Base-by-base conservation (phyloP, 2,888 invertebrate species). In the Tinea trinotella region DNA sequence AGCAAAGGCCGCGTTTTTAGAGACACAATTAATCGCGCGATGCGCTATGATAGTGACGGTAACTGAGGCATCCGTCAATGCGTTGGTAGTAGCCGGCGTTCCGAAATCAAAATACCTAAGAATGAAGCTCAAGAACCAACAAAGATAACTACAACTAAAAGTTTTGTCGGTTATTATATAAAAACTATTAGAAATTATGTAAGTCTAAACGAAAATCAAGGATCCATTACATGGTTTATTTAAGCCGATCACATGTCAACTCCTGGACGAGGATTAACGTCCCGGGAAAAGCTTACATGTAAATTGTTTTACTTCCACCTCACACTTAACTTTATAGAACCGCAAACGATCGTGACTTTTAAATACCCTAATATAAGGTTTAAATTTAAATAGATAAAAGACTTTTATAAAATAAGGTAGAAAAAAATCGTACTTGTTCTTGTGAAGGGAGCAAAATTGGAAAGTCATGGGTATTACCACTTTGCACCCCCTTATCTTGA, bases 281-380 rank as follows among this genome's bases (percentile, higher is more conserved):
- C n/a, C 17, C 46, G 46, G 19, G 46, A 46, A 40, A 46, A 46
- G 46, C 46, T 19, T 46, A 46, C 18, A 46, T 46, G 46, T 46
- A 46, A 46, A 46, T 46, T 3, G 46, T 46, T 46, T 46, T 46
- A 19, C 46, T 19, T 40, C n/a, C 7, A n/a, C 15, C 46, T 9
- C 12, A 3, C 46, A 46, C 19, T 19, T n/a, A 15, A 17, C n/a
- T 46, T 46, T 46, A 46, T 17, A 46, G 9, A 15, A n/a, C n/a
- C 2, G 13, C 40, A 40, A 40, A 40, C 7, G 40, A 30, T 10
- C 13, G 13, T n/a, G 40, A 2, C 2, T 40, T 40, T 15, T 2
- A 15, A 40, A 12, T 40, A 15, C n/a, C 7, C 15, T 12, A 2
- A 2, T 40, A 3, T 19, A 46, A 10, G 46, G 18, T 46, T n/a